Evolutionary conservation across 2,113 vertebrate species (phyloP).

Genomic region (Vireo altiloquus): DNA sequence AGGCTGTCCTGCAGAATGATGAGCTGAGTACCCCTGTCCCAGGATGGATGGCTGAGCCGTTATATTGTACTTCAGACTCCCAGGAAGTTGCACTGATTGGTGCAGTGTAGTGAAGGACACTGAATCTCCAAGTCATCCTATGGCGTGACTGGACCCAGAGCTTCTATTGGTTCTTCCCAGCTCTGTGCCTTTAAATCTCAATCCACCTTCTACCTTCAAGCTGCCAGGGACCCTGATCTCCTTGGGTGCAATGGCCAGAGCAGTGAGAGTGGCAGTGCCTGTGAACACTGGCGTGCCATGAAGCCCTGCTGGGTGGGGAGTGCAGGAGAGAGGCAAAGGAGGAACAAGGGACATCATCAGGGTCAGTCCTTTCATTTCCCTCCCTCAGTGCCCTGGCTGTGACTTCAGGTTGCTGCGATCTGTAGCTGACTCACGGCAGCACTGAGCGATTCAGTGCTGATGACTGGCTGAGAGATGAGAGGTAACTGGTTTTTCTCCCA

Average conservation of each 20-base stretch:
- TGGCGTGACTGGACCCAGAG: no score
- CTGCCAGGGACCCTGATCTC: neutral
- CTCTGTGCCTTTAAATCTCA: neutral
- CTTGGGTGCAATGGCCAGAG: neutral
- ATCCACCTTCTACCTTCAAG: neutral
- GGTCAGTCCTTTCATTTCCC: neutral
- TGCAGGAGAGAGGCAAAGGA: neutral
- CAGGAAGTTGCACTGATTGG: neutral
- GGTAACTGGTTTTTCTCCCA: neutral
- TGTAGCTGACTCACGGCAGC: neutral
- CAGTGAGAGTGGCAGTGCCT: neutral
- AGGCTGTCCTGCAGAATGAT: neutral
- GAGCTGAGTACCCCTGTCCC: neutral
- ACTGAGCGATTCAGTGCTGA: neutral
- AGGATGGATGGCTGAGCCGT: neutral
- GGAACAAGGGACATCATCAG: neutral
- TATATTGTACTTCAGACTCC: neutral
- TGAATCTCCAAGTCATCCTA: neutral
- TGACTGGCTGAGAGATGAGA: neutral
- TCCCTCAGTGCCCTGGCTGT: neutral
- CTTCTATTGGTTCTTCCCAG: neutral
- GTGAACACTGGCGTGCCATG: accelerated
- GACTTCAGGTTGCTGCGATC: neutral
- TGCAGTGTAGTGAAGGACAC: neutral
- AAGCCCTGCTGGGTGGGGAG: neutral